phyloP scores from a whole-genome alignment of 1,140 invertebrate genomes.

The Mercenaria mercenaria region DNA sequence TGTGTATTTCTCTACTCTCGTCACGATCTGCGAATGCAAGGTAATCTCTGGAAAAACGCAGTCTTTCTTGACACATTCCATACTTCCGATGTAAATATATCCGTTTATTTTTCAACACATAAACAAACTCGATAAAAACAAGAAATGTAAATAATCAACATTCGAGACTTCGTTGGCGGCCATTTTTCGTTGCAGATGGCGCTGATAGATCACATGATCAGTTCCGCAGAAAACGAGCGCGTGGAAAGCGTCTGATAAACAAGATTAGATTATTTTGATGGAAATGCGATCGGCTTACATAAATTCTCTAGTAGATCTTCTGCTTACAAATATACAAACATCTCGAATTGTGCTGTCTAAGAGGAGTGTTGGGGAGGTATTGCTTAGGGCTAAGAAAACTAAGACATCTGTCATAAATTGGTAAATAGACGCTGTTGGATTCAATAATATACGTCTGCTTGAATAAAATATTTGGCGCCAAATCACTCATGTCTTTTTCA shows the following conservation, averaged over 20 bases:
- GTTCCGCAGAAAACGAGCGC: slow-evolving; percentile 45
- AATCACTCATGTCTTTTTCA: background rate
- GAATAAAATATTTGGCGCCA: slow-evolving; percentile 59
- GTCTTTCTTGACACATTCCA: slow-evolving; percentile 48
- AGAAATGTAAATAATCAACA: slow-evolving; percentile 32
- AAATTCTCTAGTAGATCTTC: slow-evolving; percentile 38
- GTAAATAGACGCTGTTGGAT: slow-evolving; percentile 16
- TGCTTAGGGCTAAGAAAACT: slow-evolving; percentile 33
- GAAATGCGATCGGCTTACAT: slow-evolving; percentile 48
- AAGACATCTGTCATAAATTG: slow-evolving; percentile 52
- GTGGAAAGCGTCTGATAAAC: slow-evolving; percentile 59
- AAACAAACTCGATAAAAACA: slow-evolving; percentile 63
- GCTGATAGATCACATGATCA: slow-evolving; percentile 64
- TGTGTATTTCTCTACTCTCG: background rate
- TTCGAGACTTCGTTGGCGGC: slow-evolving; percentile 58
- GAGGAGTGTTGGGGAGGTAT: background rate
- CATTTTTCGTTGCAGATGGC: slow-evolving; percentile 62
- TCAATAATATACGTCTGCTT: slow-evolving; percentile 11
- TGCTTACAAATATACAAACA: slow-evolving; percentile 64
- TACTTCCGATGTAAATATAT: slow-evolving; percentile 47
- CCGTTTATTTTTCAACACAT: slow-evolving; percentile 70
- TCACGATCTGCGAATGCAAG: background rate
- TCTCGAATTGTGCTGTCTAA: slow-evolving; percentile 34
- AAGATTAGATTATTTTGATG: slow-evolving; percentile 68
- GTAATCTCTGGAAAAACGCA: background rate